These are phyloP conservation scores for Panzeria rudis DNA, from an alignment of 2,888 invertebrate genomes.

Conservation along the genomic window DNA sequence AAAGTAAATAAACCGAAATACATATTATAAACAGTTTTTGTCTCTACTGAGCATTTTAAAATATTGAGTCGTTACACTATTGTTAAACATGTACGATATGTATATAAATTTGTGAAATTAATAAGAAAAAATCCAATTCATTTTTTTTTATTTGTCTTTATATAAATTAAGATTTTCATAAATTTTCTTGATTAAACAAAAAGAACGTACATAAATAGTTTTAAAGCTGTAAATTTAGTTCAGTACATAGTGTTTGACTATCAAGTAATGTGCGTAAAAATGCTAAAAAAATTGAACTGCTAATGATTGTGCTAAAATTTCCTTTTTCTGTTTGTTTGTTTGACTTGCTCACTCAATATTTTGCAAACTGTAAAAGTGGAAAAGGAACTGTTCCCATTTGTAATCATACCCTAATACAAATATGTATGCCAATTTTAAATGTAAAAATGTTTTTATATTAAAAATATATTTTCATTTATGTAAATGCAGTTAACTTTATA, in stretches of 20 bases:
- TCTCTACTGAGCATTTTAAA: no score
- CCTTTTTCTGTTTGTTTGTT: background rate
- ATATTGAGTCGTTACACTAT: no score
- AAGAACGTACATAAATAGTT: background rate
- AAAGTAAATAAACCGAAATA: no score
- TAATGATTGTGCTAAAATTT: conserved; percentile 59
- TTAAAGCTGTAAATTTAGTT: conserved; percentile 18
- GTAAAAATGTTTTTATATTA: conserved; percentile 53
- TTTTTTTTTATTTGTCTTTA: background rate
- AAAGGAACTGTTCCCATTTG: conserved; percentile 67
- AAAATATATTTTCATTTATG: conserved; percentile 65
- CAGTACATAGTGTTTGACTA: conserved; percentile 26
- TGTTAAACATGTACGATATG: no score
- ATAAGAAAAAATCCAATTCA: background rate
- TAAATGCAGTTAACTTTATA: conserved; percentile 70
- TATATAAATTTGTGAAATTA: no score
- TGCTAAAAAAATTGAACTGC: conserved; percentile 43
- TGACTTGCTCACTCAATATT: conserved; percentile 58
- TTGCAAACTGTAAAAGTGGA: conserved; percentile 41
- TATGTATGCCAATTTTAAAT: conserved; percentile 60
- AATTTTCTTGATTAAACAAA: conserved; percentile 27
- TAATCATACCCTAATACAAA: conserved; percentile 47
- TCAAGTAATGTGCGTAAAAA: conserved; percentile 66
- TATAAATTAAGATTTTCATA: background rate
- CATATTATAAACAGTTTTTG: no score